Evolutionary conservation across 1,140 invertebrate genomes (phyloP).

Genomic region (Drosophila kohkoa): DNA sequence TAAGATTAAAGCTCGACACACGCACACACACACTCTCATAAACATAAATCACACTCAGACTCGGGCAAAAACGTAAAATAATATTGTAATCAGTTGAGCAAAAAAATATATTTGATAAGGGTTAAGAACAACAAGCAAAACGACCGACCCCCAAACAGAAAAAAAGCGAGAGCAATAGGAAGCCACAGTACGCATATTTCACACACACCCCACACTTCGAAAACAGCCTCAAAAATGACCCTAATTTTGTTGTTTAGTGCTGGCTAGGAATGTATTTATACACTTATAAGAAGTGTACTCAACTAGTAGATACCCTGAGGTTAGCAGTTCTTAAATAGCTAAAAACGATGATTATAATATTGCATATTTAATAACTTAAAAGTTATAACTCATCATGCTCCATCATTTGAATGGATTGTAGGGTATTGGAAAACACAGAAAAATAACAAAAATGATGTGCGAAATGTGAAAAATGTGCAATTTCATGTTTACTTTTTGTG

Average conservation of each 20-base stretch:
- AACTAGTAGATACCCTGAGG: background rate
- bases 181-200: conserved; percentile 66
- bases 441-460: conserved; percentile 67
- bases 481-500: conserved; percentile 67
- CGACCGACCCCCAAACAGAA: background rate
- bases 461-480: conserved; percentile 76
- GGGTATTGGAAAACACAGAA: conserved; percentile 15
- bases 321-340: background rate
- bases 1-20: conserved; percentile 12
- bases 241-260: conserved; percentile 64
- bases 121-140: conserved; percentile 48
- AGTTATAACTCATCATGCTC: background rate
- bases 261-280: conserved; percentile 23
- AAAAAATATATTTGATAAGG: conserved; percentile 63
- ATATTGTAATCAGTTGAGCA: conserved; percentile 45
- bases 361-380: background rate
- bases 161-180: conserved; percentile 22
- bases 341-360: background rate
- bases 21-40: conserved; percentile 4
- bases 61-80: conserved; percentile 42
- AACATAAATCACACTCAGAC: conserved; percentile 28
- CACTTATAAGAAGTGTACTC: background rate
- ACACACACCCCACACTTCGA: conserved; percentile 37
- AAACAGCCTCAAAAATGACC: conserved; percentile 39
- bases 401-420: background rate